Conservation (phyloP, 2,888 invertebrate genomes). For the Sarcophaga variegata region DNA sequence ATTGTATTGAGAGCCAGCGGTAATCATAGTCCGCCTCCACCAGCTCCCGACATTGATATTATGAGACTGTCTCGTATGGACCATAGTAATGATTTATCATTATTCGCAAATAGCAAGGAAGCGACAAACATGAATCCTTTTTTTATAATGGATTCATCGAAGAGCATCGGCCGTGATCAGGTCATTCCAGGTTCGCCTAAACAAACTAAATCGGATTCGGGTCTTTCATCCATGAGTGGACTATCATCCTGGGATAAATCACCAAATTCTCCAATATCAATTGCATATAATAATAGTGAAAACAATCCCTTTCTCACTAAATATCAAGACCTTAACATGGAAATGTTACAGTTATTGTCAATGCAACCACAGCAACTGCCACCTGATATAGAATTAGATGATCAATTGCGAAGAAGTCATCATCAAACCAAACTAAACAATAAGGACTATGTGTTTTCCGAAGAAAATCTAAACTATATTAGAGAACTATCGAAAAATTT, state of each 20-base stretch:
- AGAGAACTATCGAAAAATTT: constrained; percentile 81
- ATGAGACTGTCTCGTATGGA: neutral
- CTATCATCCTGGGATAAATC: constrained; percentile 94
- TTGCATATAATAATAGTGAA: constrained; percentile 18
- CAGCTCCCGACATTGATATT: constrained; percentile 86
- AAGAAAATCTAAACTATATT: constrained; percentile 81
- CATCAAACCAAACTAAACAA: constrained; percentile 19
- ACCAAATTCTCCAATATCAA: constrained; percentile 86
- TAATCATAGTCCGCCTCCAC: constrained; percentile 90
- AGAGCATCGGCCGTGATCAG: neutral
- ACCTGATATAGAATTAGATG: constrained; percentile 6
- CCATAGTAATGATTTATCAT: constrained; percentile 20
- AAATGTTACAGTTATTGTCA: constrained; percentile 64
- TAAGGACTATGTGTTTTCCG: constrained; percentile 77
- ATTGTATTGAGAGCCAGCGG: constrained; percentile 36
- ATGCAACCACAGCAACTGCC: constrained; percentile 11
- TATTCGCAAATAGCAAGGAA: constrained; percentile 36
- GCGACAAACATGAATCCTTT: constrained; percentile 75
- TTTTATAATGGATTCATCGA: constrained; percentile 59
- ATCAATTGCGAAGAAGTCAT: constrained; percentile 1
- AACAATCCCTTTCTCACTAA: constrained; percentile 69
- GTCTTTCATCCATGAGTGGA: constrained; percentile 93
- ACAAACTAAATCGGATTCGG: constrained; percentile 90
- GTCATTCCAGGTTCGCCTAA: constrained; percentile 69
- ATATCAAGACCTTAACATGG: constrained; percentile 67